Conservation (phyloP, 2,113 vertebrate genomes). For the Phylloscopus whistleri region DNA sequence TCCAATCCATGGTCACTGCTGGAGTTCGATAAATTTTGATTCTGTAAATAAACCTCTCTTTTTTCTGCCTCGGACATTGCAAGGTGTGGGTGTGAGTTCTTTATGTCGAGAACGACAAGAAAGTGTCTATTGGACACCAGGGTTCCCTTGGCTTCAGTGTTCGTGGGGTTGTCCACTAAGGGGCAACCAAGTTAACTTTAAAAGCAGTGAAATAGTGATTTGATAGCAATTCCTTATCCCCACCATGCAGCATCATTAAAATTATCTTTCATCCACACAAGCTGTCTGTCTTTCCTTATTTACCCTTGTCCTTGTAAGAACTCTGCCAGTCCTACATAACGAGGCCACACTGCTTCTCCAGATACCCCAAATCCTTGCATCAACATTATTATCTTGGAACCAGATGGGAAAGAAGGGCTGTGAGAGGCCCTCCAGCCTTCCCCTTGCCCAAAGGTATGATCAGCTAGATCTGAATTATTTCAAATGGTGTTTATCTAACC, state of each 20-base stretch:
- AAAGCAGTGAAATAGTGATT: neutral
- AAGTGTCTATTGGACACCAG: neutral
- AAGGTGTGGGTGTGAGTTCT: too few relatives aligned
- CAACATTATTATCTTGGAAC: neutral
- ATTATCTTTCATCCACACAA: neutral
- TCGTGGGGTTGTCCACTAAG: neutral
- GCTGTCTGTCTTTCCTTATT: neutral
- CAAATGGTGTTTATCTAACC: neutral
- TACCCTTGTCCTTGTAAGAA: neutral
- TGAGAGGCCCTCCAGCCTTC: neutral
- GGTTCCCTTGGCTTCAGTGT: neutral
- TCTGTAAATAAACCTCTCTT: too few relatives aligned
- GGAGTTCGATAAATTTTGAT: too few relatives aligned
- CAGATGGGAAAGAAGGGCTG: neutral
- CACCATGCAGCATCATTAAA: neutral
- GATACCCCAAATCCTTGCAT: neutral
- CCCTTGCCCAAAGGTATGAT: neutral
- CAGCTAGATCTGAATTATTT: neutral
- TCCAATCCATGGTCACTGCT: too few relatives aligned
- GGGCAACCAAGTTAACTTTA: neutral
- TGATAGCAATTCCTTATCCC: neutral
- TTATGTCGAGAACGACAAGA: too few relatives aligned
- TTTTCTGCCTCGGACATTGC: too few relatives aligned
- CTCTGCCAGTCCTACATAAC: neutral
- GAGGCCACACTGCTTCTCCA: neutral